A percentile compares a stretch with the other conserved stretches of the same genome.
Evolutionary conservation across 2,797 vertebrate genomes (phyloP).

Genomic region (Carduelis carduelis): DNA sequence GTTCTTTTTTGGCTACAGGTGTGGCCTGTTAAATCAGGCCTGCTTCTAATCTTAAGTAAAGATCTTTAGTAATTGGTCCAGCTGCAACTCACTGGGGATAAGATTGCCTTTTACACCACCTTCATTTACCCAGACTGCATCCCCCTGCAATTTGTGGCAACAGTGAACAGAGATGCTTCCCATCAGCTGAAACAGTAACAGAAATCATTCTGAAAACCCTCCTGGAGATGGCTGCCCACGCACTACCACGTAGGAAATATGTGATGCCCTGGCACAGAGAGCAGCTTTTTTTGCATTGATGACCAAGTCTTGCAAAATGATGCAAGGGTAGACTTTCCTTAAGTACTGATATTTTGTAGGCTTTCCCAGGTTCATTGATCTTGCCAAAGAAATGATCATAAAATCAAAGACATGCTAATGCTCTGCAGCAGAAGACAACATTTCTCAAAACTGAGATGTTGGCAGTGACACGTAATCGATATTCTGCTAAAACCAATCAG

Average conservation of each 20-base stretch:
- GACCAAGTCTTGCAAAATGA: not conserved
- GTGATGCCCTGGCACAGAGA: not conserved
- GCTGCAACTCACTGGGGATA: too few species aligned
- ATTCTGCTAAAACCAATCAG: not conserved
- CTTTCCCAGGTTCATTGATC: not conserved
- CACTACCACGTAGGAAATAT: accelerated
- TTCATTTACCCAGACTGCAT: too few species aligned
- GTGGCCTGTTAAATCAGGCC: too few species aligned
- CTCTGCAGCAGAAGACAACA: not conserved
- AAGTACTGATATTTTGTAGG: not conserved
- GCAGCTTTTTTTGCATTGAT: not conserved
- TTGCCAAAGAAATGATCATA: not conserved
- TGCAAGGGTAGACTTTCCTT: not conserved
- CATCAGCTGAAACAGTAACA: not conserved
- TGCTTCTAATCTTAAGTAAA: too few species aligned
- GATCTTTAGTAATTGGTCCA: too few species aligned
- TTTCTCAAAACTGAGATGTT: not conserved
- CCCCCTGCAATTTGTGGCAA: not conserved
- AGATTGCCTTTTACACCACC: too few species aligned
- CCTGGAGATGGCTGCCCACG: not conserved
- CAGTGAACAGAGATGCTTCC: not conserved
- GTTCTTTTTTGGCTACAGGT: too few species aligned
- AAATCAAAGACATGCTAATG: not conserved
- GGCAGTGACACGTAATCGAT: not conserved
- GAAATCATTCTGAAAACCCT: not conserved